phyloP scores from a whole-genome alignment of 2,113 vertebrate genomes.

The Fregetta grallaria region DNA sequence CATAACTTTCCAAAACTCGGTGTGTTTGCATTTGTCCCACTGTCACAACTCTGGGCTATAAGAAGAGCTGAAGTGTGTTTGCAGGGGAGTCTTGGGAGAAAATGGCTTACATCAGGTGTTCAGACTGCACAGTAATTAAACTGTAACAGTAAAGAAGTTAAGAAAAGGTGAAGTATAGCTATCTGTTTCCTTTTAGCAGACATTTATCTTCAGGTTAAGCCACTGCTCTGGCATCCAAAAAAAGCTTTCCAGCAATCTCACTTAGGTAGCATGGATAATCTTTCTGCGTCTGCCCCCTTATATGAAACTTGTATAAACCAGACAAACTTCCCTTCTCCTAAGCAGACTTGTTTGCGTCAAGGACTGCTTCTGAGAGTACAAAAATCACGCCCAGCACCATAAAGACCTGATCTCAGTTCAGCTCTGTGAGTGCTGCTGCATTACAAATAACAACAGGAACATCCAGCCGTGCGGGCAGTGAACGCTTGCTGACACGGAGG shows the following conservation, averaged over 20 bases:
- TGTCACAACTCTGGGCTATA: neutral
- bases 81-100: neutral
- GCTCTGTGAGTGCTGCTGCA: neutral
- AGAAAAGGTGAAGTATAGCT: neutral
- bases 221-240: neutral
- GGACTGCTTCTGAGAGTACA: neutral
- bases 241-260: neutral
- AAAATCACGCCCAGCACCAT: neutral
- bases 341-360: neutral
- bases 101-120: neutral
- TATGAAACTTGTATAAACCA: neutral
- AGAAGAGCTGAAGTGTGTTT: neutral
- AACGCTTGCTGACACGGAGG: accelerated
- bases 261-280: neutral
- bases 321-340: neutral
- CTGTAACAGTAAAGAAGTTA: neutral
- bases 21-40: neutral
- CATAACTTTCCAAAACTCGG: neutral
- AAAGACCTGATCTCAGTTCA: no score
- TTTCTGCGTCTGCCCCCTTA: neutral
- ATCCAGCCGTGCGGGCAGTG: neutral
- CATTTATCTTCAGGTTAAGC: neutral
- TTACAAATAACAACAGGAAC: accelerated
- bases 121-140: neutral
- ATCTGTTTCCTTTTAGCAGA: neutral